Conservation (phyloP, 2,888 invertebrate species). For the Charanyca ferruginea region DNA sequence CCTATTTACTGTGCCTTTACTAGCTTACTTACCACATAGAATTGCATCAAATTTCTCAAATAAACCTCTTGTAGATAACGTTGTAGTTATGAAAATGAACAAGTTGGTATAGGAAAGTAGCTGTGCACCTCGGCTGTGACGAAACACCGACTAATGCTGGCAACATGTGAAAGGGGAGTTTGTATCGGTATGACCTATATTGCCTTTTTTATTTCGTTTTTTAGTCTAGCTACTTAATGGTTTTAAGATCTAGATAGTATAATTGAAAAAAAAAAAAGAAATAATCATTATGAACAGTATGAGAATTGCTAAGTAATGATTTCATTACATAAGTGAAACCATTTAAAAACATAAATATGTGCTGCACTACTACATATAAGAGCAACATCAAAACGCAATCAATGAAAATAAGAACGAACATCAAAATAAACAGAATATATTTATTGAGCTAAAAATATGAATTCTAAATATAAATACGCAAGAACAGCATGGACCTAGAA, state of each 20-base stretch:
- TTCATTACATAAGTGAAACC: slow-evolving; percentile 13
- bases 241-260: slow-evolving; percentile 33
- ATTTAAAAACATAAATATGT: not conserved
- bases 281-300: slow-evolving; percentile 24
- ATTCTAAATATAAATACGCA: slow-evolving; percentile 58
- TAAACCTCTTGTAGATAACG: slow-evolving; percentile 56
- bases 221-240: slow-evolving; percentile 21
- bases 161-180: slow-evolving; percentile 71
- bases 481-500: slow-evolving; percentile 72
- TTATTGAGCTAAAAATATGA: slow-evolving; percentile 45
- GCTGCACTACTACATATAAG: not conserved
- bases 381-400: slow-evolving; percentile 10
- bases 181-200: slow-evolving; percentile 56
- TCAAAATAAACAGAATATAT: slow-evolving; percentile 31
- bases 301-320: slow-evolving; percentile 11
- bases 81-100: slow-evolving; percentile 70
- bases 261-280: slow-evolving; percentile 19
- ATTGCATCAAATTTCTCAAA: slow-evolving; percentile 54
- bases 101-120: slow-evolving; percentile 70
- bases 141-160: slow-evolving; percentile 59
- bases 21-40: slow-evolving; percentile 56
- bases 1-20: slow-evolving; percentile 34
- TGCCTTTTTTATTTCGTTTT: slow-evolving; percentile 38
- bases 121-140: slow-evolving; percentile 54
- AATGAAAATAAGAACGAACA: slow-evolving; percentile 18